Conservation (phyloP, 2,113 vertebrate species). For the Prionailurus bengalensis region DNA sequence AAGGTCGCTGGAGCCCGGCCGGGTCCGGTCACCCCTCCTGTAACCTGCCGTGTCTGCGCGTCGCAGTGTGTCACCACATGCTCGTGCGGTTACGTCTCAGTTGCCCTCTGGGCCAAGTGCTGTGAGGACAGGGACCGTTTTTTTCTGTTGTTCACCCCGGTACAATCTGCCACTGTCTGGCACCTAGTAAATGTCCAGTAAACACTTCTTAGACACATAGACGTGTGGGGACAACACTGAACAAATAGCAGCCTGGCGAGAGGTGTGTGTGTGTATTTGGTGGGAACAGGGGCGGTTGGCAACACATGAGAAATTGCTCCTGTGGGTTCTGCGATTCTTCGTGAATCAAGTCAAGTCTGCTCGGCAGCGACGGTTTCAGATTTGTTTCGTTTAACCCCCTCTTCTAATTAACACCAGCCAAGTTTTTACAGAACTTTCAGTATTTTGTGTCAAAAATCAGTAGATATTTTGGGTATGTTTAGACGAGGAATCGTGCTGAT, state of each 20-base stretch:
- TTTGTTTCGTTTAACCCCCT: not conserved
- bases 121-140: not conserved
- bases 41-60: not conserved
- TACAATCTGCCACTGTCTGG: not conserved
- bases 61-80: not conserved
- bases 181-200: not conserved
- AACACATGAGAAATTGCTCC: not conserved
- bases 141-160: not conserved
- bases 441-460: not conserved
- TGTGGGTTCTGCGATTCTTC: not conserved
- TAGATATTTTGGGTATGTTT: not conserved
- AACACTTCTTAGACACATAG: not conserved
- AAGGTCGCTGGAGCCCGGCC: not conserved
- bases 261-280: accelerated
- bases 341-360: not conserved
- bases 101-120: not conserved
- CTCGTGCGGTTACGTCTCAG: not conserved
- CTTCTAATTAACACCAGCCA: not conserved
- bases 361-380: not conserved
- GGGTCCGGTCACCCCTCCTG: not conserved
- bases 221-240: too few species aligned
- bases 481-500: not conserved
- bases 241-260: not conserved
- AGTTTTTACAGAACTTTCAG: not conserved
- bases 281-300: not conserved